Conservation (phyloP, 2,113 vertebrate species). For the Quiscalus mexicanus region DNA sequence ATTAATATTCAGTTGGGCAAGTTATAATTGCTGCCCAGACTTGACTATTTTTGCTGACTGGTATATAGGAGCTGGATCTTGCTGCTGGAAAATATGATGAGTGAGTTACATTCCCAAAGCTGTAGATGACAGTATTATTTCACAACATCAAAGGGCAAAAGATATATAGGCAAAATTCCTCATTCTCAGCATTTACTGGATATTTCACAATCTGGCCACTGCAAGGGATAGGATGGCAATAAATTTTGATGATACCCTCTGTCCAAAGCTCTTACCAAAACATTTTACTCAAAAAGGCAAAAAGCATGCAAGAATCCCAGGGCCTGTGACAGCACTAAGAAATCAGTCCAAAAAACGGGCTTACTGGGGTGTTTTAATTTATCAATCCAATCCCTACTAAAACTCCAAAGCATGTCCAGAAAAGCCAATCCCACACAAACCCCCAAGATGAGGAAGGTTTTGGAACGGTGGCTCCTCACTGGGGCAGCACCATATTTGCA, state of each 20-base stretch:
- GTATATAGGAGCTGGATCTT: background rate
- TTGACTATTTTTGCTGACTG: background rate
- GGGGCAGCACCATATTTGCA: background rate
- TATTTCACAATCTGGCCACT: background rate
- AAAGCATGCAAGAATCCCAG: background rate
- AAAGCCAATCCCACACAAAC: background rate
- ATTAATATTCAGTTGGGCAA: background rate
- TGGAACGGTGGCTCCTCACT: background rate
- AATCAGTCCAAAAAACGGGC: background rate
- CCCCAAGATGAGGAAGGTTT: slow-evolving; percentile 8
- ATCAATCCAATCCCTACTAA: background rate
- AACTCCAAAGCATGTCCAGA: background rate
- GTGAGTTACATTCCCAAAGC: background rate
- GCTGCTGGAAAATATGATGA: background rate
- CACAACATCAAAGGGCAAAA: background rate
- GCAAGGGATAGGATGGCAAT: background rate
- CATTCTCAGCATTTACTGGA: background rate
- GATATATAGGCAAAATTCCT: background rate
- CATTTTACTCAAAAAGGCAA: background rate
- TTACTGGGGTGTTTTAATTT: background rate
- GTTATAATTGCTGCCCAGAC: background rate
- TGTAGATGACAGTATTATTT: background rate
- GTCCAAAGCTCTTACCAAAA: background rate
- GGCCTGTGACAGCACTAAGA: background rate
- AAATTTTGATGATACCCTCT: background rate